Base-by-base conservation (phyloP, 2,113 vertebrate species). In the Machaerirhynchus nigripectus region DNA sequence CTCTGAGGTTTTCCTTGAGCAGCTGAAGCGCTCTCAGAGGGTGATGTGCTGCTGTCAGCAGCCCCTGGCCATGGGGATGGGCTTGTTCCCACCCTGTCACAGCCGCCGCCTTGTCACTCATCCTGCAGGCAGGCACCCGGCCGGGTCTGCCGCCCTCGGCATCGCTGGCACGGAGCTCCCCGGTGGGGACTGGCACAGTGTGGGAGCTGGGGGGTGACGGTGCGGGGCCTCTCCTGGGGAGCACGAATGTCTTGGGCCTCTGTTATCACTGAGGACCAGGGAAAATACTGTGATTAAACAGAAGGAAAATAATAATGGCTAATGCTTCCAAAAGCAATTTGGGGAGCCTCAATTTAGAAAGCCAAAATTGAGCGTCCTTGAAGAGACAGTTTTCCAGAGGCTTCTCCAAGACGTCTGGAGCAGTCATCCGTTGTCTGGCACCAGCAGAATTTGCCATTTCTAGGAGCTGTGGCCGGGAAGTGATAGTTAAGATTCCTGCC, bases 311-410 rank as follows among this genome's bases (percentile, higher is more conserved):
- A 93, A 89, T 94, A 60, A 83, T 11, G 50, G 91, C 35, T 71
- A 78, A 74, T 70, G 57, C 74, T 95, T 91, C 81, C 94, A 96
- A 69, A 79, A 89, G 77, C 61, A 63, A 84, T 74, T 64, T 31
- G 73, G 68, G 68, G 69, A 93, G 3, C 26, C 65, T 91, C 74
- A 64, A 64, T 85, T 91, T 89, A 85, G 87, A 87, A 94, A 97
- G 74, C 91, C 91, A 92, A 89, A 78, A 91, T 3, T 76, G 84
- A 91, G 39, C 44, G 91, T 22, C 68, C 64, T 95, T 35, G 42
- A 84, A 87, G 86, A 90, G 55, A 40, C 84, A 69, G 65, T 82
- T 96, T 95, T 95, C 89, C 94, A 94, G 91, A 95, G 84, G 57
- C 81, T 95, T 64, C 92, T 95, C 90, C 90, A 89, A 89, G 83